Conservation (phyloP, 2,797 vertebrate species). For the Buceros bicornis region DNA sequence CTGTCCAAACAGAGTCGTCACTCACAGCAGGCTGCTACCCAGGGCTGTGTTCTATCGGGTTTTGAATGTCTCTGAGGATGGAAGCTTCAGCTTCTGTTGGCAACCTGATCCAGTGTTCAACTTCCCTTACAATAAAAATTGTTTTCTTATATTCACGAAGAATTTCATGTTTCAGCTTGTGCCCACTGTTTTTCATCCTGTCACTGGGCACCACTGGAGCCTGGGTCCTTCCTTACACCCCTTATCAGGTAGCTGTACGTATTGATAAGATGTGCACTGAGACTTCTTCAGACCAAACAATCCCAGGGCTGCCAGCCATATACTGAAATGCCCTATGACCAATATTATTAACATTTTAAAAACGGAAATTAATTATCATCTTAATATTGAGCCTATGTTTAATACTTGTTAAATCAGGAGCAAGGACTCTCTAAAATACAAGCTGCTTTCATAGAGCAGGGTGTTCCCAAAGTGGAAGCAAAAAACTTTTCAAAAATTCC, state of each 20-base stretch:
- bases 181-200: background rate
- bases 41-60: rapidly evolving
- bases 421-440: background rate
- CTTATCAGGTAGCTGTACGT: rapidly evolving
- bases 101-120: background rate
- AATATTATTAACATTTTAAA: background rate
- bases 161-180: background rate
- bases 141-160: background rate
- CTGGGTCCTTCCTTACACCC: background rate
- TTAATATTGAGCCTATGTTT: background rate
- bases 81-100: background rate
- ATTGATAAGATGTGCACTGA: background rate
- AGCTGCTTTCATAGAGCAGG: background rate
- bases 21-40: background rate
- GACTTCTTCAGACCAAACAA: background rate
- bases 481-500: background rate
- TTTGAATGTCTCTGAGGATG: background rate
- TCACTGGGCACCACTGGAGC: background rate
- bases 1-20: too few relatives aligned
- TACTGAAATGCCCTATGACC: background rate
- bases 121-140: background rate
- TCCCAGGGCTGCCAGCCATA: background rate
- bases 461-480: background rate
- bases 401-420: background rate
- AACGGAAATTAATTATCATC: background rate